A percentile compares a stretch with the other conserved stretches of the same genome.
phyloP scores from a whole-genome alignment of 2,888 invertebrate genomes.

The Ectemnius lituratus region DNA sequence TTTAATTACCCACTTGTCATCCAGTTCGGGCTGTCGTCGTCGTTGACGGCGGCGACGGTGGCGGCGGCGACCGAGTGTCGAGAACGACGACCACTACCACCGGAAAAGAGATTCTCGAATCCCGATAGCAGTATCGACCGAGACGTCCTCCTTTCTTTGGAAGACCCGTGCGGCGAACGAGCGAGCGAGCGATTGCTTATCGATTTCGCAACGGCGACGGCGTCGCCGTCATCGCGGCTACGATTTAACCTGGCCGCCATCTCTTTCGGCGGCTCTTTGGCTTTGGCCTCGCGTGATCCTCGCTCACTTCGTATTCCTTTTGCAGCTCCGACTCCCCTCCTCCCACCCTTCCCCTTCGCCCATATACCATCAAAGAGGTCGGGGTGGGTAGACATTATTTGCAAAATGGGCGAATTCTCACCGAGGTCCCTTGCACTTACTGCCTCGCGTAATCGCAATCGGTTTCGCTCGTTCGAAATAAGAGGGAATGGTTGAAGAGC shows the following conservation, averaged over 20 bases:
- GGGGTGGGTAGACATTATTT: too few species aligned
- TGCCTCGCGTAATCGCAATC: too few species aligned
- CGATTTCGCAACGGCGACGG: background rate
- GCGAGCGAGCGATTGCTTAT: constrained; percentile 3
- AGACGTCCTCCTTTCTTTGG: background rate
- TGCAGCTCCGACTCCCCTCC: too few species aligned
- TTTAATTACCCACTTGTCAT: constrained; percentile 27
- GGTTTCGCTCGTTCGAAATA: background rate
- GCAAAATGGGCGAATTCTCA: too few species aligned
- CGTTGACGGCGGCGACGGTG: too few species aligned
- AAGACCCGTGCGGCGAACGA: too few species aligned
- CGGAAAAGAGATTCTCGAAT: background rate
- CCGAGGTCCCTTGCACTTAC: too few species aligned
- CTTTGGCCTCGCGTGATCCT: too few species aligned
- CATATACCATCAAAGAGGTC: background rate
- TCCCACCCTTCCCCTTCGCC: too few species aligned
- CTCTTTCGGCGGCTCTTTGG: background rate
- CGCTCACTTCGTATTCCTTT: too few species aligned
- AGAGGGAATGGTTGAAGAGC: too few species aligned
- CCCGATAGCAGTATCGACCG: background rate
- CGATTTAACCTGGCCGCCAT: background rate
- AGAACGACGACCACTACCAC: background rate
- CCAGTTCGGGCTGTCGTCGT: background rate
- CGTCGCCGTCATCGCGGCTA: background rate
- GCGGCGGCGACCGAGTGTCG: too few species aligned